A percentile compares a stretch with the other conserved stretches of the same genome.
Conservation (phyloP, 2,797 vertebrate species). For the Rhinella marina region DNA sequence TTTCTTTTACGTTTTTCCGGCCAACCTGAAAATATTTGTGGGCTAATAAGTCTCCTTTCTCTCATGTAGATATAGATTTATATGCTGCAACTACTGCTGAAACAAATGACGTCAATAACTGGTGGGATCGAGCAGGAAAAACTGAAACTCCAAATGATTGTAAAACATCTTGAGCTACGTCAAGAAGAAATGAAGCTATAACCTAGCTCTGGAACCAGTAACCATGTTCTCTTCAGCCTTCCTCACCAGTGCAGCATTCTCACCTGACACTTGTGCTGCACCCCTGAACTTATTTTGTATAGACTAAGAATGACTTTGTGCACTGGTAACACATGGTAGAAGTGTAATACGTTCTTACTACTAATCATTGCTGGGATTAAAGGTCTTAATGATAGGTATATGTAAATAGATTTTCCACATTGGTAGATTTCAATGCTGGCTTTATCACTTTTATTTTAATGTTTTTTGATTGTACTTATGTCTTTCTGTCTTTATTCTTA, state of each 20-base stretch:
- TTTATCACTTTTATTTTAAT: neutral
- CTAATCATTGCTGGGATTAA: neutral
- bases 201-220: neutral
- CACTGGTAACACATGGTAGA: neutral
- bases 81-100: constrained; percentile 4
- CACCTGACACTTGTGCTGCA: no score
- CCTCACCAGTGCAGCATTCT: no score
- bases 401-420: neutral
- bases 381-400: neutral
- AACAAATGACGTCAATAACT: constrained; percentile 56
- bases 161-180: constrained; percentile 53
- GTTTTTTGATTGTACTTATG: neutral
- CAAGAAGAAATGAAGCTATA: neutral
- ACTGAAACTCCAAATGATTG: constrained; percentile 68
- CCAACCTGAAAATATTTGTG: neutral
- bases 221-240: neutral
- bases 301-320: neutral
- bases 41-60: neutral
- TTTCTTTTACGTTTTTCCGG: neutral
- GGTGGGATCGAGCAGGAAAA: constrained; percentile 56
- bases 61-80: neutral
- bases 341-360: neutral
- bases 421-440: neutral
- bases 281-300: neutral
- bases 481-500: neutral